A percentile compares a stretch with the other conserved stretches of the same genome.
Conservation (phyloP, 2,888 invertebrate species). For the Kuschelorhynchus macadamiae region DNA sequence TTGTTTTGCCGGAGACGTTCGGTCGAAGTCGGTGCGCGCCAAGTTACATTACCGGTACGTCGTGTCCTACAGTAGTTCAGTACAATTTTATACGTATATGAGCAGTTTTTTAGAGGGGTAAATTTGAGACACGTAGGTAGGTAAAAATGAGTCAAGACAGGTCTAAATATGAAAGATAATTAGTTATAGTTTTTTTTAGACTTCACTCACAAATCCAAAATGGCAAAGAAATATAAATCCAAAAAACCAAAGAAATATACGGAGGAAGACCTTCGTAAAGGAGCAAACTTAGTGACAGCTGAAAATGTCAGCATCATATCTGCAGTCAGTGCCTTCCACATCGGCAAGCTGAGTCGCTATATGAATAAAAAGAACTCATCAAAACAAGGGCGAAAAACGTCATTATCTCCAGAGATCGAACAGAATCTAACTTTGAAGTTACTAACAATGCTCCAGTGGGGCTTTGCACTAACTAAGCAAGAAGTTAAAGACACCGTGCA, state of each 20-base stretch:
- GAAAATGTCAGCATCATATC: background rate
- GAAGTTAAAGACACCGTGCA: background rate
- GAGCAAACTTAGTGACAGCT: constrained; percentile 14
- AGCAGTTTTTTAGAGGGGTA: too few relatives aligned
- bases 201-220: constrained; percentile 10
- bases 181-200: constrained; percentile 11
- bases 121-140: constrained; percentile 10
- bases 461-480: background rate
- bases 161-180: constrained; percentile 15
- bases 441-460: background rate
- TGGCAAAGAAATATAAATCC: constrained; percentile 16
- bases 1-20: too few relatives aligned
- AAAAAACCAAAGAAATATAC: constrained; percentile 16
- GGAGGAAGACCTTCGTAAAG: constrained; percentile 1
- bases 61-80: too few relatives aligned
- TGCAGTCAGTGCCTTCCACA: constrained; percentile 13
- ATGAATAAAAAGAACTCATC: constrained; percentile 9
- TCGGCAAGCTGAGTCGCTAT: constrained; percentile 14
- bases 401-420: too few relatives aligned
- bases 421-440: too few relatives aligned
- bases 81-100: too few relatives aligned
- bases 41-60: too few relatives aligned
- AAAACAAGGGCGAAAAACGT: too few relatives aligned
- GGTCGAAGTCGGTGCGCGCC: too few relatives aligned
- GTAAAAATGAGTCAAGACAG: constrained; percentile 11